phyloP scores from a whole-genome alignment of 2,113 vertebrate genomes.

The Polypterus bichir region DNA sequence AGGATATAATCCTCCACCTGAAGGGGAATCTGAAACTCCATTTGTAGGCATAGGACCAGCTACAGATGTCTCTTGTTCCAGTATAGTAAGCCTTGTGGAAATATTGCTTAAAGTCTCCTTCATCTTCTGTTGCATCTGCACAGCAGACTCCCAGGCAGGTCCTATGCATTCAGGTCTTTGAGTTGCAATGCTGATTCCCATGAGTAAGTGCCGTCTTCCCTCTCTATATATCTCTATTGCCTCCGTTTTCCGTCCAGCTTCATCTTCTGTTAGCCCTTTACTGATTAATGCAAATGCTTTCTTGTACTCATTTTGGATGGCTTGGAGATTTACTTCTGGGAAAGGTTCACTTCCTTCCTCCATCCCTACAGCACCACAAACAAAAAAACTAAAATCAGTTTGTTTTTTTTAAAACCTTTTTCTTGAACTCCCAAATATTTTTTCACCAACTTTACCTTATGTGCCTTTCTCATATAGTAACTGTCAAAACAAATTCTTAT shows the following conservation, averaged over 20 bases:
- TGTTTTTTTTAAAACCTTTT: too few species aligned
- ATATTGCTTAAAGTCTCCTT: constrained; percentile 79
- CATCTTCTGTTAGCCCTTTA: constrained; percentile 70
- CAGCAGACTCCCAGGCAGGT: constrained; percentile 66
- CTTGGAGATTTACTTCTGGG: constrained; percentile 62
- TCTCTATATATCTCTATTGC: constrained; percentile 68
- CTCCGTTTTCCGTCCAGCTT: constrained; percentile 58
- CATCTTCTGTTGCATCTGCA: constrained; percentile 91
- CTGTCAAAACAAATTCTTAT: too few species aligned
- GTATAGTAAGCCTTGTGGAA: constrained; percentile 52
- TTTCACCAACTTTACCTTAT: too few species aligned
- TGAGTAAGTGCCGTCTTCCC: constrained; percentile 69
- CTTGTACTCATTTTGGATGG: constrained; percentile 77
- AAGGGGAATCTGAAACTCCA: constrained; percentile 10
- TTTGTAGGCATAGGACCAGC: constrained; percentile 8
- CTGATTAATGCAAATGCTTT: constrained; percentile 77
- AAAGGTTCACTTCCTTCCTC: constrained; percentile 50
- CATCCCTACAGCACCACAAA: constrained; percentile 47
- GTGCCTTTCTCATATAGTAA: too few species aligned
- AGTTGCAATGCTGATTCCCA: constrained; percentile 57
- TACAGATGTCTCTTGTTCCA: constrained; percentile 49
- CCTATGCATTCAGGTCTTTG: constrained; percentile 50
- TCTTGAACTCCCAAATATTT: too few species aligned
- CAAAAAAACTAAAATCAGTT: not conserved
- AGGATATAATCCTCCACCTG: constrained; percentile 49